phyloP scores from a whole-genome alignment of 2,113 vertebrate genomes.

The Dipodomys ordii region DNA sequence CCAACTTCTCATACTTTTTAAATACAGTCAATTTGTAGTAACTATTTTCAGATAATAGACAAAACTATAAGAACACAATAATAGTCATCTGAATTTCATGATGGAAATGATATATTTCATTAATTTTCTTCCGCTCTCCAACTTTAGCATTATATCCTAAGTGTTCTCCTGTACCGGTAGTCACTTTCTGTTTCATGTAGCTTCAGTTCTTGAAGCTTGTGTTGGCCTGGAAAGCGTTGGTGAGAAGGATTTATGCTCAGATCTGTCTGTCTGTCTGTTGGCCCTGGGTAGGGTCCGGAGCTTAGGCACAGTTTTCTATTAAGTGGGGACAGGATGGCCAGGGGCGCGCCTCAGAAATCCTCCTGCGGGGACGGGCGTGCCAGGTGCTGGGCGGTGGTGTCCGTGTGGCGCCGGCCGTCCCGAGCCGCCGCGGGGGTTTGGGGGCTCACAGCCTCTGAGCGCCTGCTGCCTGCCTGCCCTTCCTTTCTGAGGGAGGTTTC shows the following conservation, averaged over 20 bases:
- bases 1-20: not conserved
- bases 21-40: constrained; percentile 11
- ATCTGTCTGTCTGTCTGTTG: not conserved
- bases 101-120: constrained; percentile 30
- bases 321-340: not conserved
- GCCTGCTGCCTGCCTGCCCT: not conserved
- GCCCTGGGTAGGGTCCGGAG: not conserved
- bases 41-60: constrained; percentile 23
- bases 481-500: not conserved
- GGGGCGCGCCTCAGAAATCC: too few species aligned
- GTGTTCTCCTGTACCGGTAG: not conserved
- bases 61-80: constrained; percentile 32
- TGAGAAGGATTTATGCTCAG: not conserved
- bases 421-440: too few species aligned
- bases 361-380: too few species aligned
- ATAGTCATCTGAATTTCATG: not conserved
- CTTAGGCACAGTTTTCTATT: not conserved
- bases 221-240: not conserved
- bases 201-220: not conserved
- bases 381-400: too few species aligned
- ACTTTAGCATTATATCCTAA: not conserved
- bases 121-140: constrained; percentile 14
- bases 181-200: not conserved
- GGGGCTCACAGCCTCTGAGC: not conserved
- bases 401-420: too few species aligned